Base-by-base conservation (phyloP, 2,797 vertebrate species). In the Echeneis naucrates region DNA sequence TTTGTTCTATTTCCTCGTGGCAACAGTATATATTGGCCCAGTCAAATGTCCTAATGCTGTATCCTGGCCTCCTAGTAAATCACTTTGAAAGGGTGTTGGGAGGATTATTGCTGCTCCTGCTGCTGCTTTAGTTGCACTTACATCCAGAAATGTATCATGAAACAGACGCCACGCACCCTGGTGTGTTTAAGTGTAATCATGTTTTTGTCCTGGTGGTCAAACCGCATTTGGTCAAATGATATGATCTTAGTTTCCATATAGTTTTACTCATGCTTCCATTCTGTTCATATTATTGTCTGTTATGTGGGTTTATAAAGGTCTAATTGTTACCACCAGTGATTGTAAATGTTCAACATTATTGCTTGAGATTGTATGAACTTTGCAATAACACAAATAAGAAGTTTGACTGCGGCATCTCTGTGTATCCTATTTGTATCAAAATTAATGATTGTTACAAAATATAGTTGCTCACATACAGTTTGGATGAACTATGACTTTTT, bases 81-180 rank as follows among this genome's bases (percentile, higher is more conserved):
- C 19, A 61, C 26, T 62, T 17, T 42, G 14, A 58, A 40, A 57
- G 19, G 24, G 6, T 33, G 24, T 62, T 16, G 16, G 21, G 37
- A 35, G 53, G 63, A 54, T 80, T 58, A 62, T 51, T 14, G 51
- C 56, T 65, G 23, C 54, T 30, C 42, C 50, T 32, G 48, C 50
- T 30, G 48, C 35, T 75, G 60, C 48, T 56, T 42, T 63, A 51
- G 62, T 76, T 30, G 64, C 37, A 63, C 33, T 33, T 16, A 17
- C 47, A 54, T 45, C n/a, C 37, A 54, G 17, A 62, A 45, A 17
- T 58, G 42, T 44, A 53, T 52, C 48, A 63, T 72, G 44, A 68
- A 58, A 24, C 5, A 11, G 24, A 44, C 3, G 0, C 7, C 26
- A 44, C 42, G 21, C 24, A 23, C 16, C 19, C n/a, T 44, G 23